These are phyloP conservation scores for Medauroidea extradentata DNA, from an alignment of 1,140 invertebrate genomes.

Conservation along the genomic window DNA sequence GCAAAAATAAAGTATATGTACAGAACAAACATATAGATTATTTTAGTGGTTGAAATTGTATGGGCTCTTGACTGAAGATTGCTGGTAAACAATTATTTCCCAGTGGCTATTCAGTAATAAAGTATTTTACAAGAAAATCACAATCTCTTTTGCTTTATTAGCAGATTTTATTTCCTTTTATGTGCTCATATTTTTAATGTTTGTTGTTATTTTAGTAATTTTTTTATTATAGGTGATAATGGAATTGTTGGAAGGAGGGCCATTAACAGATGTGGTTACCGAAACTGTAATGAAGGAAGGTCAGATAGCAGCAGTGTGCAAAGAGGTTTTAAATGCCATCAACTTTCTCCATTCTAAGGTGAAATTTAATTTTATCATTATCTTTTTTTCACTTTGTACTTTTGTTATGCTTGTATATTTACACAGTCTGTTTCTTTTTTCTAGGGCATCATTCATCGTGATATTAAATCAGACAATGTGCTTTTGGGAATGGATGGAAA, in stretches of 20 bases:
- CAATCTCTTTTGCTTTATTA: too few relatives aligned
- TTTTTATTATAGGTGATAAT: constrained; percentile 58
- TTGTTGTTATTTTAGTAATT: too few relatives aligned
- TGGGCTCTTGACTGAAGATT: too few relatives aligned
- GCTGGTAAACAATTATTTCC: too few relatives aligned
- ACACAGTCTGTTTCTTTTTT: constrained; percentile 6
- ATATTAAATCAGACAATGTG: constrained; percentile 97
- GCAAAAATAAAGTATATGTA: too few relatives aligned
- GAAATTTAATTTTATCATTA: constrained; percentile 1
- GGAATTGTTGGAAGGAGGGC: constrained; percentile 94
- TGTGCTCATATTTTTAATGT: too few relatives aligned
- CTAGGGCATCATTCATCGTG: constrained; percentile 81
- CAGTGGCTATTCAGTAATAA: too few relatives aligned
- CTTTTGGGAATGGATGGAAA: constrained; percentile 93
- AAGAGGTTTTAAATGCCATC: constrained; percentile 88
- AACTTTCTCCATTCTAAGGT: constrained; percentile 82
- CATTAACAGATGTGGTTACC: constrained; percentile 94
- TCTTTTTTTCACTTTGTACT: neutral
- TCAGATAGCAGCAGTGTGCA: constrained; percentile 93
- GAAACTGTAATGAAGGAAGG: constrained; percentile 97
- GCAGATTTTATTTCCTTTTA: too few relatives aligned
- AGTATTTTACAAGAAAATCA: too few relatives aligned
- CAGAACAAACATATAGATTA: too few relatives aligned
- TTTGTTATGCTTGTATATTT: neutral
- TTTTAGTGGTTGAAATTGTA: too few relatives aligned